Conservation (phyloP, 2,113 vertebrate genomes). For the Passer domesticus region DNA sequence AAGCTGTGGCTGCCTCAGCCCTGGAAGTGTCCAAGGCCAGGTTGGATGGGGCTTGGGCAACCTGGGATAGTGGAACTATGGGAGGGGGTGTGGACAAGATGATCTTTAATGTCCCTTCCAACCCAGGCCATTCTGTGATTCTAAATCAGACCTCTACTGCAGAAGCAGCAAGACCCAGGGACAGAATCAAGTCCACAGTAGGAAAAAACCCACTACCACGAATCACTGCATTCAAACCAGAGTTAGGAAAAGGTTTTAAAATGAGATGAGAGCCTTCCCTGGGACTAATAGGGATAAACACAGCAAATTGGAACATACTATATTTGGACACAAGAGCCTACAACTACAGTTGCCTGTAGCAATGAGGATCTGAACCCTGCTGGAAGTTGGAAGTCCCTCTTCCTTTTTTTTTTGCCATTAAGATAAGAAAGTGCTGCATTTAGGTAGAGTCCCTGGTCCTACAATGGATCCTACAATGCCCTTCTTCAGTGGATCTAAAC, state of each 20-base stretch:
- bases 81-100: neutral
- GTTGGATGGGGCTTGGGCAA: neutral
- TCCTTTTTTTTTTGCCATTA: fast-evolving
- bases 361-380: neutral
- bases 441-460: neutral
- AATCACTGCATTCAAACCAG: neutral
- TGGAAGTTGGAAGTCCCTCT: neutral
- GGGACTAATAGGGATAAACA: neutral
- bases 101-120: neutral
- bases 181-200: neutral
- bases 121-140: neutral
- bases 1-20: neutral
- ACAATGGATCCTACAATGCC: neutral
- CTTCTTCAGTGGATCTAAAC: neutral
- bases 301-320: neutral
- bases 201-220: fast-evolving
- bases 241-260: neutral
- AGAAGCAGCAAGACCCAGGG: neutral
- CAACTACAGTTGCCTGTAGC: neutral
- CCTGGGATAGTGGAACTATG: fast-evolving
- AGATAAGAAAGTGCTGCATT: neutral
- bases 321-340: neutral
- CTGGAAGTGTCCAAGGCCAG: neutral
- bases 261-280: neutral
- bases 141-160: neutral